A percentile compares a stretch with the other conserved stretches of the same genome.
Conservation (phyloP, 2,113 vertebrate genomes). For the Danionella cerebrum region DNA sequence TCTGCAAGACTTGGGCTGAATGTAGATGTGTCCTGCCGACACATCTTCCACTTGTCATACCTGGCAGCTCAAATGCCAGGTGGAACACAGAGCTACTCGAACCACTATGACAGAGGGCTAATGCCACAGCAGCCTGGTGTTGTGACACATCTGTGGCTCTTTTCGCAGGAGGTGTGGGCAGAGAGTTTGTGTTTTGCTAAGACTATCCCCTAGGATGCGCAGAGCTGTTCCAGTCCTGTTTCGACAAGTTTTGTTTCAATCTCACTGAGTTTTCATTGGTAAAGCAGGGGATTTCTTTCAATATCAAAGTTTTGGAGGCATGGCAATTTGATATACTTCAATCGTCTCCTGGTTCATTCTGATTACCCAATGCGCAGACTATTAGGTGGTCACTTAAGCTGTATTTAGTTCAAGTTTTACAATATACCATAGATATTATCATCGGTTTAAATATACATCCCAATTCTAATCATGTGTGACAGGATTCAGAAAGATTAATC, state of each 20-base stretch:
- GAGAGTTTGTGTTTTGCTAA: background rate
- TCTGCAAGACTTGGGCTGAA: constrained; percentile 21
- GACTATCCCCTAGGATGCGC: background rate
- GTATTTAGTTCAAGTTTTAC: too few species aligned
- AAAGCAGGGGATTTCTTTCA: too few species aligned
- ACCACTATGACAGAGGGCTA: constrained; percentile 17
- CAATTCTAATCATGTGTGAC: too few species aligned
- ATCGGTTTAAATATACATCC: too few species aligned
- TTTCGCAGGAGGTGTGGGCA: background rate
- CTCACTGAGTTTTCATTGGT: background rate
- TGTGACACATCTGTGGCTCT: constrained; percentile 5
- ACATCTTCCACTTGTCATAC: constrained; percentile 23
- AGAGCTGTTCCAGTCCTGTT: background rate
- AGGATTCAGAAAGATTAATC: too few species aligned
- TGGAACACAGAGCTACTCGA: background rate
- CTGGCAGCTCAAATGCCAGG: constrained; percentile 18
- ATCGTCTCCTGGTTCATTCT: too few species aligned
- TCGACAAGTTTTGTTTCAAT: background rate
- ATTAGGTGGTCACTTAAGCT: too few species aligned
- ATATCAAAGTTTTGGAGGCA: too few species aligned
- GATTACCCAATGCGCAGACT: too few species aligned
- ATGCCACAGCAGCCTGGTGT: background rate
- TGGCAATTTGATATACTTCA: too few species aligned
- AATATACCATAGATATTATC: too few species aligned
- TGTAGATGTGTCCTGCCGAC: constrained; percentile 21